These are phyloP conservation scores for Catharus minimus DNA, from an alignment of 2,113 vertebrate species.

Conservation along the genomic window DNA sequence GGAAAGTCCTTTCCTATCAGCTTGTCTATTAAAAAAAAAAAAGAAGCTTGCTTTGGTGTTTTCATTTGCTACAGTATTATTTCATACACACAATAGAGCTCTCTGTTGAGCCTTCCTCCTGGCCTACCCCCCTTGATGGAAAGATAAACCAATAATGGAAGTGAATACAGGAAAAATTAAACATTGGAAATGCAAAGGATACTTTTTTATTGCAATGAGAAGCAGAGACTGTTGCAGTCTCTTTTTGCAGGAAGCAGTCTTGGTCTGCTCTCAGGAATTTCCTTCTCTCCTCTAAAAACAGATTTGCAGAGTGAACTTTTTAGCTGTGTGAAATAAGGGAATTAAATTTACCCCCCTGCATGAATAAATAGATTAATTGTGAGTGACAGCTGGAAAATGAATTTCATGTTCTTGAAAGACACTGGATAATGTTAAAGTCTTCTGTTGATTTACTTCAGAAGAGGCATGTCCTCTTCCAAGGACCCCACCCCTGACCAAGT, in stretches of 20 bases:
- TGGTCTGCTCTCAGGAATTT: not conserved
- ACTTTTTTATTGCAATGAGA: not conserved
- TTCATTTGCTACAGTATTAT: not conserved
- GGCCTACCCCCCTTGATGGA: not conserved
- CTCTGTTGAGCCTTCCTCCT: not conserved
- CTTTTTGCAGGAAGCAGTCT: not conserved
- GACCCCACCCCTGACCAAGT: not conserved
- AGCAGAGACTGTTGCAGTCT: not conserved
- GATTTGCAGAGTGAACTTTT: not conserved
- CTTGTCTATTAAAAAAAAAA: not conserved
- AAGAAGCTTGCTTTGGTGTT: not conserved
- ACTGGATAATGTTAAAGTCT: not conserved
- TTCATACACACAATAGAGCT: not conserved
- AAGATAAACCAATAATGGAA: not conserved
- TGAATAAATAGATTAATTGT: not conserved
- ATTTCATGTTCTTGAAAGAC: not conserved
- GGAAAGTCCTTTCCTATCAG: not conserved
- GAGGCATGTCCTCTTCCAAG: not conserved
- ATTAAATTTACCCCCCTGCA: not conserved
- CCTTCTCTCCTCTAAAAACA: not conserved
- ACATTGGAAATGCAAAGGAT: not conserved
- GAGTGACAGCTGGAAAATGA: not conserved
- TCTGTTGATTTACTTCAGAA: not conserved
- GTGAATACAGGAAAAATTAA: not conserved
- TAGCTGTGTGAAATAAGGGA: not conserved